phyloP scores from a whole-genome alignment of 2,113 vertebrate species.

The Galbula dea region DNA sequence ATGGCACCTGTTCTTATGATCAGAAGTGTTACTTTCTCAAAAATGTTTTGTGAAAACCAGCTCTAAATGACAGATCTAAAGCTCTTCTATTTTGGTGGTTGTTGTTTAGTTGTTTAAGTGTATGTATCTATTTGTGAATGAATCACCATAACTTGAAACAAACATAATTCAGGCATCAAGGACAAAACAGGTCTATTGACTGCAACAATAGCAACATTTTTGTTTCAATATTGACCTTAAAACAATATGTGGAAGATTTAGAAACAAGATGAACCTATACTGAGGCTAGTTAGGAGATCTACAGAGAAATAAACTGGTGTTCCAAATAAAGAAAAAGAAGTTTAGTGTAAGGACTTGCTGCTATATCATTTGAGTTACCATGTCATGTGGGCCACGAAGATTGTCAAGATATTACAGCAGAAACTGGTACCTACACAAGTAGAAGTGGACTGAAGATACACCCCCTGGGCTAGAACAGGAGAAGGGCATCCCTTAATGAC shows the following conservation, averaged over 20 bases:
- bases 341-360: not conserved
- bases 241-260: not conserved
- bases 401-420: not conserved
- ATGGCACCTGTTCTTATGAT: not conserved
- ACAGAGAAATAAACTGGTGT: not conserved
- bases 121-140: not conserved
- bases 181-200: not conserved
- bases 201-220: not conserved
- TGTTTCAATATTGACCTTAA: not conserved
- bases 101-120: not conserved
- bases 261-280: not conserved
- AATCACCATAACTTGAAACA: not conserved
- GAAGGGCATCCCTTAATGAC: slow-evolving; percentile 16
- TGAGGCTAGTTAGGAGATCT: not conserved
- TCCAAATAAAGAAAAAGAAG: not conserved
- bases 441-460: not conserved
- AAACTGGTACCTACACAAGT: not conserved
- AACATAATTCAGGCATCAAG: not conserved
- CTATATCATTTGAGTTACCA: not conserved
- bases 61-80: not conserved
- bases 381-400: not conserved
- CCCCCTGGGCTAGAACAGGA: not conserved
- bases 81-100: not conserved
- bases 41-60: not conserved
- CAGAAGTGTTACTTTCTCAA: not conserved